Percentiles rank a stretch among this genome's conserved stretches.
These are phyloP conservation scores for Melinopterus prodromus DNA, from an alignment of 2,888 invertebrate species.

Conservation along the genomic window DNA sequence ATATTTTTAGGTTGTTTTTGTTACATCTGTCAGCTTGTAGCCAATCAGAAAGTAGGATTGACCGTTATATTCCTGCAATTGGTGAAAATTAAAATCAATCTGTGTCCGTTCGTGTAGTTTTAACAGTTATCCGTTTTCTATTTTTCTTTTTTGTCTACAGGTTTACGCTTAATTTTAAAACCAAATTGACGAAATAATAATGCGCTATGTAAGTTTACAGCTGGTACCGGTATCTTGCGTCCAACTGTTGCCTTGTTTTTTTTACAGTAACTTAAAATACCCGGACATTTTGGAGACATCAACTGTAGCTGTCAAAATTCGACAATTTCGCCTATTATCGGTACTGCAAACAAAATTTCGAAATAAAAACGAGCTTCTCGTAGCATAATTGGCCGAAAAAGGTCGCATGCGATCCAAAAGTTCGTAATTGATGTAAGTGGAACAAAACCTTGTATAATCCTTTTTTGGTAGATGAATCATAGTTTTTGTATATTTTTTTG, in stretches of 20 bases:
- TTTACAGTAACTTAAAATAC: conserved; percentile 4
- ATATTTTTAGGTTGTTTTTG: background rate
- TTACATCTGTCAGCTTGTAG: background rate
- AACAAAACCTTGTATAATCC: conserved; percentile 36
- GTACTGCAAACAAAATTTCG: conserved; percentile 14
- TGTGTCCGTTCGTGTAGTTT: conserved; percentile 20
- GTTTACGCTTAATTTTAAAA: background rate
- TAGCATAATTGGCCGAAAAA: background rate
- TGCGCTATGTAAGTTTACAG: background rate
- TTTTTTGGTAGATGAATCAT: conserved; percentile 41
- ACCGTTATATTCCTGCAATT: conserved; percentile 36
- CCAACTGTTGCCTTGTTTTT: background rate
- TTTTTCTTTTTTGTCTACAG: conserved; percentile 32
- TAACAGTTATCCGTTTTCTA: conserved; percentile 43
- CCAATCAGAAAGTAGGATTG: background rate
- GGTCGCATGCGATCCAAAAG: no score
- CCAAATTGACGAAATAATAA: background rate
- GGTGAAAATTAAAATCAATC: conserved; percentile 48
- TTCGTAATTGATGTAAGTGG: conserved; percentile 30
- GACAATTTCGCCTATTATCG: background rate
- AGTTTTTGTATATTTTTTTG: conserved; percentile 29
- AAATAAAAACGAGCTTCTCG: background rate
- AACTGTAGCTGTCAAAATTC: conserved; percentile 33
- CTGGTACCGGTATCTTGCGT: background rate
- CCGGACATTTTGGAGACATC: conserved; percentile 44